A percentile compares a stretch with the other conserved stretches of the same genome.
phyloP scores from a whole-genome alignment of 2,113 vertebrate genomes.

The Onychostoma macrolepis region DNA sequence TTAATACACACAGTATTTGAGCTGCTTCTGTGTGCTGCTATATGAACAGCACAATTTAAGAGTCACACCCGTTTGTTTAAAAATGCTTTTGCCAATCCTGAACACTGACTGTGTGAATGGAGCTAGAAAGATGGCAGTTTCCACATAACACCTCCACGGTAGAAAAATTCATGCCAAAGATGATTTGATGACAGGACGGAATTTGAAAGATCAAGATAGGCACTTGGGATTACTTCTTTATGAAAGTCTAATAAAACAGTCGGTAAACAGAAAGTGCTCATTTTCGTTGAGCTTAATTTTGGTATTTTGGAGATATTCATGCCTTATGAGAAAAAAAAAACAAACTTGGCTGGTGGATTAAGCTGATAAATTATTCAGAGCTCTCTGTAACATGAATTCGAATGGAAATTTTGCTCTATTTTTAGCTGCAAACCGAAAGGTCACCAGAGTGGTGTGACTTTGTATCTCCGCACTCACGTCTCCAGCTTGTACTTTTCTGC shows the following conservation, averaged over 20 bases:
- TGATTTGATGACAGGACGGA: neutral
- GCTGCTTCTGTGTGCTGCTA: neutral
- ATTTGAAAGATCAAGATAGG: conserved; percentile 25
- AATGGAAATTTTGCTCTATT: conserved; percentile 73
- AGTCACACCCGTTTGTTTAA: neutral
- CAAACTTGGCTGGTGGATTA: conserved; percentile 62
- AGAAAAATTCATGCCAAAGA: neutral
- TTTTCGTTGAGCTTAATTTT: conserved; percentile 28
- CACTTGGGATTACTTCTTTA: neutral
- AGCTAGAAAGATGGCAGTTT: neutral
- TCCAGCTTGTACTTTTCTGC: conserved; percentile 62
- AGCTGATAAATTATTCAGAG: conserved; percentile 75
- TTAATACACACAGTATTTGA: neutral
- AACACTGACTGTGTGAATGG: neutral
- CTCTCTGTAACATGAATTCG: conserved; percentile 71
- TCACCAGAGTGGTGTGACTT: conserved; percentile 71
- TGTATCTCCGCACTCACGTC: conserved; percentile 58
- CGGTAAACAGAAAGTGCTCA: conserved; percentile 20
- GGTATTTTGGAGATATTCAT: conserved; percentile 54
- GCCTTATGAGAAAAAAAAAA: conserved; percentile 61
- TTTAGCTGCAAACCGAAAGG: conserved; percentile 74
- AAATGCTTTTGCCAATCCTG: neutral
- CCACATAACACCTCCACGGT: neutral
- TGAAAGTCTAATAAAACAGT: conserved; percentile 42
- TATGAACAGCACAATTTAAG: neutral